phyloP scores from a whole-genome alignment of 2,797 vertebrate species.

The Anabas testudineus region DNA sequence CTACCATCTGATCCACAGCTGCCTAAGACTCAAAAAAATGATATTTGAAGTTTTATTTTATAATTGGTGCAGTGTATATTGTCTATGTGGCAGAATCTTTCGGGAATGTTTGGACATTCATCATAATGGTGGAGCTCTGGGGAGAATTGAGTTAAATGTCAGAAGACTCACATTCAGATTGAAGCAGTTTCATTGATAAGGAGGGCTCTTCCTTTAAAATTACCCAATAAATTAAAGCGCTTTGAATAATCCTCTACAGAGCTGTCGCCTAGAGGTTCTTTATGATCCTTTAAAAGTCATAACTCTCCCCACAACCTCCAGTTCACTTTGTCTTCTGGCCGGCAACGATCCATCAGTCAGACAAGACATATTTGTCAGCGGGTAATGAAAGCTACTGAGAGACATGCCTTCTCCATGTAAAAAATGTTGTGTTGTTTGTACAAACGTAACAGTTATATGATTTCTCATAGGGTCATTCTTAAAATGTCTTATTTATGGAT shows the following conservation, averaged over 20 bases:
- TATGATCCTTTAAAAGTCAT: slow-evolving; percentile 83
- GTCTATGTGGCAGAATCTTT: slow-evolving; percentile 15
- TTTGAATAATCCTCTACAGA: slow-evolving; percentile 78
- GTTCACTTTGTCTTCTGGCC: slow-evolving; percentile 65
- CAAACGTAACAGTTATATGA: no score
- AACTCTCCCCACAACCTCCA: slow-evolving; percentile 72
- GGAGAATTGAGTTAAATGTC: slow-evolving; percentile 74
- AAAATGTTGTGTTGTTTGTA: no score
- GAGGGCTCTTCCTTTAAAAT: slow-evolving; percentile 73
- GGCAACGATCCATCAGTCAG: slow-evolving; percentile 66
- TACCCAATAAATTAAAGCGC: slow-evolving; percentile 82
- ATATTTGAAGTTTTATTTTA: slow-evolving; percentile 40
- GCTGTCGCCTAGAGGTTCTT: slow-evolving; percentile 78
- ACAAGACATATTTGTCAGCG: slow-evolving; percentile 76
- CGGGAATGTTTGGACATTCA: slow-evolving; percentile 36
- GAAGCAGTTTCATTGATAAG: slow-evolving; percentile 79
- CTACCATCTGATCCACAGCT: no score
- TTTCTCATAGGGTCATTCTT: no score
- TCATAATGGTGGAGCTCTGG: slow-evolving; percentile 50
- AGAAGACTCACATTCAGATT: slow-evolving; percentile 72
- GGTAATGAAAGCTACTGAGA: slow-evolving; percentile 70
- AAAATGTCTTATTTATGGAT: no score
- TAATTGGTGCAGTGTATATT: slow-evolving; percentile 6
- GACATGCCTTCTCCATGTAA: slow-evolving; percentile 16
- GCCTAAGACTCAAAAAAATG: no score